phyloP scores from a whole-genome alignment of 2,888 invertebrate genomes.

The Caenorhabditis imperialis region DNA sequence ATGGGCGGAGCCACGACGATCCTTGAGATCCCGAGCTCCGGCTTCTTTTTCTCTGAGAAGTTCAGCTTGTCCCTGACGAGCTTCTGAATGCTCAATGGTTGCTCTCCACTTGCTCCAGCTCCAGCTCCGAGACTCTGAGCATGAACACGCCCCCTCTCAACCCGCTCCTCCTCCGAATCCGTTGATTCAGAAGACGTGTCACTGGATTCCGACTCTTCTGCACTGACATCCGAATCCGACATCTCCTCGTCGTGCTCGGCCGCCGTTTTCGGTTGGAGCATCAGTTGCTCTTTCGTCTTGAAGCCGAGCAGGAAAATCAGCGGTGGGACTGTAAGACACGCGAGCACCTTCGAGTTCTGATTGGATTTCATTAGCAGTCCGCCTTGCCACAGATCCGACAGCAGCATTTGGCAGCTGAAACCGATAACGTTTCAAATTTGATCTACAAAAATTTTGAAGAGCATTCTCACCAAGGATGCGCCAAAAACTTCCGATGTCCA shows the following conservation, averaged over 20 bases:
- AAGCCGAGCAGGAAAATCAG: constrained; percentile 90
- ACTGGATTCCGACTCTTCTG: constrained; percentile 22
- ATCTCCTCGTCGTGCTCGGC: constrained; percentile 62
- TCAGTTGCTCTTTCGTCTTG: constrained; percentile 96
- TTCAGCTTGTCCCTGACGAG: constrained; percentile 44
- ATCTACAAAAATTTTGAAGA: background rate
- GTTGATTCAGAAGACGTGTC: constrained; percentile 24
- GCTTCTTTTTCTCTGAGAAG: constrained; percentile 47
- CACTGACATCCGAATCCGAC: constrained; percentile 53
- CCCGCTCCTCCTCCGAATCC: constrained; percentile 31
- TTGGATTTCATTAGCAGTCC: constrained; percentile 89
- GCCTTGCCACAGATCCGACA: constrained; percentile 99
- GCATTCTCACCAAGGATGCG: constrained; percentile 79
- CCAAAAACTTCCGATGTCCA: constrained; percentile 84
- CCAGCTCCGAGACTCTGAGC: constrained; percentile 31
- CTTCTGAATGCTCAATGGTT: constrained; percentile 55
- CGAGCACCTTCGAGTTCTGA: constrained; percentile 74
- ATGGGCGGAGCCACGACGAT: constrained; percentile 56
- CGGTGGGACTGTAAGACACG: constrained; percentile 91
- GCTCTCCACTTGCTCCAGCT: too few species aligned
- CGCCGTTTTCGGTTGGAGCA: constrained; percentile 87
- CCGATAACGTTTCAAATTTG: background rate
- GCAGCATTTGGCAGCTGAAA: constrained; percentile 87
- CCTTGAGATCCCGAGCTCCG: constrained; percentile 24
- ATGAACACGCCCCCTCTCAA: constrained; percentile 14